Conservation (phyloP, 2,888 invertebrate species). For the Nomada hirtipes region DNA sequence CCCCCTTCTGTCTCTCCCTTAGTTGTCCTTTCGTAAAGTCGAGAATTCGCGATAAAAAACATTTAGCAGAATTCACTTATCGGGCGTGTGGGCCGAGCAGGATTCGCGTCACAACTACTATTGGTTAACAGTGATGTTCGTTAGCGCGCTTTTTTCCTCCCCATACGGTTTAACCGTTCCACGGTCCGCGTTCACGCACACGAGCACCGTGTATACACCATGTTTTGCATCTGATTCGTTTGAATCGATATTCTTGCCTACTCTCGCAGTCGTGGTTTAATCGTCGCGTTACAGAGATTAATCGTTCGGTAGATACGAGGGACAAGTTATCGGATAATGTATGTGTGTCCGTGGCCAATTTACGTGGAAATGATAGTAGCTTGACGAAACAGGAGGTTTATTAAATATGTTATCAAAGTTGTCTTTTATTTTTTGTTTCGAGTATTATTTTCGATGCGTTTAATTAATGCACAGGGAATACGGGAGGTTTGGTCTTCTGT, state of each 20-base stretch:
- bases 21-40: constrained; percentile 40
- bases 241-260: constrained; percentile 58
- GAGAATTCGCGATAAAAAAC: constrained; percentile 33
- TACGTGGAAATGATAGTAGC: constrained; percentile 35
- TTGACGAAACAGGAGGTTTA: constrained; percentile 17
- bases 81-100: constrained; percentile 24
- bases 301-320: constrained; percentile 49
- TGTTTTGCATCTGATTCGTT: constrained; percentile 57
- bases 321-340: constrained; percentile 54
- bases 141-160: constrained; percentile 27
- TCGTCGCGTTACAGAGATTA: constrained; percentile 49
- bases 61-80: constrained; percentile 50
- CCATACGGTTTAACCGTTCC: constrained; percentile 46
- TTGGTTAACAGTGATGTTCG: constrained; percentile 41
- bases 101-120: constrained; percentile 24
- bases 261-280: constrained; percentile 46
- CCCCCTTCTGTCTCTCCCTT: constrained; percentile 7
- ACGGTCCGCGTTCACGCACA: neutral
- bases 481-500: neutral
- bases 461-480: neutral
- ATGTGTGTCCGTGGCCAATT: constrained; percentile 37
- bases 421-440: neutral
- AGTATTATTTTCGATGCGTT: neutral
- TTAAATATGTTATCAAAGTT: constrained; percentile 9
- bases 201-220: constrained; percentile 19